These are phyloP conservation scores for Scytalopus superciliaris DNA, from an alignment of 2,113 vertebrate genomes.

Conservation along the genomic window DNA sequence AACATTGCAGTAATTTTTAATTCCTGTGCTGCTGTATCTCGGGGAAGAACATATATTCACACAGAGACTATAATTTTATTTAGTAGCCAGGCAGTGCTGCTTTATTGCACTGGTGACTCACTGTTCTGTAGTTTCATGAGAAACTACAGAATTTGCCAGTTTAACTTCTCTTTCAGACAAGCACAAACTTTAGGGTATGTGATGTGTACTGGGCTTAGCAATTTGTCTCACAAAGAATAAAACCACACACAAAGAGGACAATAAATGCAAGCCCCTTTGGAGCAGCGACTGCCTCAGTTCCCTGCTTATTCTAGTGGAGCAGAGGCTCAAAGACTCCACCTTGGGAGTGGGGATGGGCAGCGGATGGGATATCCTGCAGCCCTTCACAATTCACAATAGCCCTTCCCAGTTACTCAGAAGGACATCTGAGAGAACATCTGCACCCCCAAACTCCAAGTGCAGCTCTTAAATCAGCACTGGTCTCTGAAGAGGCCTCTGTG, in stretches of 20 bases:
- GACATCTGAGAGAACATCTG: not conserved
- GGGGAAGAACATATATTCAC: not conserved
- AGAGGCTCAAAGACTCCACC: fast-evolving
- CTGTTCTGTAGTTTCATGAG: not conserved
- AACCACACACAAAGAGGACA: not conserved
- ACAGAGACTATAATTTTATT: not conserved
- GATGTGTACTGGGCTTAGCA: not conserved
- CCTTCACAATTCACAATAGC: not conserved
- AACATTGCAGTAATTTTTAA: not conserved
- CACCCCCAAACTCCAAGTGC: not conserved
- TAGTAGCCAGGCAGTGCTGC: not conserved
- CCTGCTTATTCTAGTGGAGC: not conserved
- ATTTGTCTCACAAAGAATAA: not conserved
- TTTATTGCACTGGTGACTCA: not conserved
- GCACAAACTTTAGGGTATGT: not conserved
- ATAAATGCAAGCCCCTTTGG: not conserved
- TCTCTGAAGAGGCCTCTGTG: not conserved
- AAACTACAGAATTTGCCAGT: not conserved
- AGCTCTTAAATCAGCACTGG: not conserved
- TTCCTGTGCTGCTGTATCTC: not conserved
- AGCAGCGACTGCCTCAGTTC: not conserved
- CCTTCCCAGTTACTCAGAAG: not conserved
- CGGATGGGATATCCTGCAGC: not conserved
- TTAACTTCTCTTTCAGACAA: not conserved
- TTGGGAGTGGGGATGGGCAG: not conserved